These are phyloP conservation scores for Lasioglossum oenotherae DNA, from an alignment of 2,888 invertebrate species.

Conservation along the genomic window DNA sequence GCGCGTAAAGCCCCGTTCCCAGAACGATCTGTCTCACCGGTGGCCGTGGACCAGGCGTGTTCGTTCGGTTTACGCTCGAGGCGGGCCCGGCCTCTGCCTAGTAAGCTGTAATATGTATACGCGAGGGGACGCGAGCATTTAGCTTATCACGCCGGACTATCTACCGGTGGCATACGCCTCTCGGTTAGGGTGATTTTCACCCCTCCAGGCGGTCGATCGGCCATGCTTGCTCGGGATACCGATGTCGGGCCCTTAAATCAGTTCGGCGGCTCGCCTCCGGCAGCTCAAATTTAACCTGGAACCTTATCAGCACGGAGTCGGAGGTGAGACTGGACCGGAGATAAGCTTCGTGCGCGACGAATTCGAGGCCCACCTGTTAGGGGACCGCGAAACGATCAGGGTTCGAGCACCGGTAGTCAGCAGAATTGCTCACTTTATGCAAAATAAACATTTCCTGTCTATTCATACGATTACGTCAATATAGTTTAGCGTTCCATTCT, in stretches of 20 bases:
- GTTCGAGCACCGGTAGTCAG: background rate
- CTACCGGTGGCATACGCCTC: constrained; percentile 80
- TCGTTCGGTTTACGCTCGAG: constrained; percentile 67
- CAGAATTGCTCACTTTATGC: background rate
- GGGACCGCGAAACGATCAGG: constrained; percentile 4
- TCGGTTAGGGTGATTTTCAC: constrained; percentile 72
- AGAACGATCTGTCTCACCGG: constrained; percentile 58
- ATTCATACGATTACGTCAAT: too few relatives aligned
- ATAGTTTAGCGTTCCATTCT: too few relatives aligned
- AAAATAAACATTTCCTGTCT: background rate
- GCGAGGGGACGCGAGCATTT: constrained; percentile 79
- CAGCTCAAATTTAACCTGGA: constrained; percentile 80
- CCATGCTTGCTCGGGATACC: constrained; percentile 33
- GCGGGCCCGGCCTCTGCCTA: constrained; percentile 36
- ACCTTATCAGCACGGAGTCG: constrained; percentile 73
- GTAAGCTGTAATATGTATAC: constrained; percentile 74
- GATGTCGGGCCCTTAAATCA: constrained; percentile 79
- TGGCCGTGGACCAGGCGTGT: constrained; percentile 26
- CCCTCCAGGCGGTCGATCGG: constrained; percentile 62
- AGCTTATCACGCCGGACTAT: constrained; percentile 81
- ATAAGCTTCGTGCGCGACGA: constrained; percentile 69
- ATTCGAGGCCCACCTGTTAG: constrained; percentile 49
- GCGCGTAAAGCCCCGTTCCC: constrained; percentile 27
- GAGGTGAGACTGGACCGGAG: constrained; percentile 71
- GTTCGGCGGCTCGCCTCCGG: constrained; percentile 75